Base-by-base conservation (phyloP, 2,888 invertebrate species). In the Eristalis intricaria region DNA sequence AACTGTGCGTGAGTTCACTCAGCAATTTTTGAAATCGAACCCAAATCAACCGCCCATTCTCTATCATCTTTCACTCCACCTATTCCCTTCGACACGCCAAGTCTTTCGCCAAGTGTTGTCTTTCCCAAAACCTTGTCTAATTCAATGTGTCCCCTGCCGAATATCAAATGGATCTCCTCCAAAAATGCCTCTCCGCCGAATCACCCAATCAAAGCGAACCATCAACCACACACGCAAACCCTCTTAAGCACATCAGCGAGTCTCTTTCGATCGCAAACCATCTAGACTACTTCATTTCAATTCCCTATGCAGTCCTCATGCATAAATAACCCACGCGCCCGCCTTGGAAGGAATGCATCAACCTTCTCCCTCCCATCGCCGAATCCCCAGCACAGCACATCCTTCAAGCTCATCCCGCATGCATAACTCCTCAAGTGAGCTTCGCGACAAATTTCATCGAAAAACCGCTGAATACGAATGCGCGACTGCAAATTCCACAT, bases 391-490 rank as follows among this genome's bases (percentile, higher is more conserved):
- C 11, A 26, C 26, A 26, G 26, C 19, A 50, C 43, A 43, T 43
- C 15, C n/a, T 43, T 43, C 43, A 1, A 15, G 15, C 19, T 8
- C 50, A 50, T 50, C 19, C 50, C n/a, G 56, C 65, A 26, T 22
- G 8, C 65, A 61, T 22, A 50, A 23, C 58, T 40, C 64, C 26
- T 35, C 19, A 70, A 58, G 70, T 60, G 43, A 65, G 32, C 56
- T 64, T 71, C 71, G 29, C 64, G 74, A 75, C 74, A 74, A 78
- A 84, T 78, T 84, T 65, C 70, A 38, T 78, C 38, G 40, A 75
- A 69, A 75, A 66, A 58, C 13, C 56, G 56, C 19, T 60, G 26
- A 38, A 22, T 43, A 29, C 76, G 15, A 75, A 8, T 35, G 32
- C 32, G 13, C 69, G 35, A 50, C 40, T 60, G 66, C 60, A 73